Conservation (phyloP, 1,140 invertebrate species). For the Cyclargus thomasi region DNA sequence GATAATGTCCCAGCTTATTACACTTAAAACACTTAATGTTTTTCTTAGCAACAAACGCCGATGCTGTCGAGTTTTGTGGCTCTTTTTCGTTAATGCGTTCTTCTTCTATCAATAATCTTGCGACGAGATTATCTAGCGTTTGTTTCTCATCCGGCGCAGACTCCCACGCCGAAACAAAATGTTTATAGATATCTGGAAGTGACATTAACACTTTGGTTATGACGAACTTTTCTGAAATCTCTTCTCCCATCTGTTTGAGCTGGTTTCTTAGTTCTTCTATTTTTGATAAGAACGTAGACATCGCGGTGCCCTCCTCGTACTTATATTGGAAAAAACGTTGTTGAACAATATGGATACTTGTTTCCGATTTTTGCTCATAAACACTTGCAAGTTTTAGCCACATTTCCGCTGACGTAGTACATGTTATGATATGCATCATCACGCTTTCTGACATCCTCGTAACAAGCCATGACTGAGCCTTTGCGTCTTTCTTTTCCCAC, state of each 20-base stretch:
- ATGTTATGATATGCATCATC: constrained; percentile 39
- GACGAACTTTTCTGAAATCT: constrained; percentile 16
- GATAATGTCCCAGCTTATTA: constrained; percentile 23
- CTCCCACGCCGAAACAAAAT: constrained; percentile 58
- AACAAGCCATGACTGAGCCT: constrained; percentile 19
- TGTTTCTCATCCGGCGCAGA: constrained; percentile 25
- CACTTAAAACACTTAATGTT: constrained; percentile 28
- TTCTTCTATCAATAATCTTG: constrained; percentile 36
- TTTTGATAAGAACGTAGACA: constrained; percentile 8
- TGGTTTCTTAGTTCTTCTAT: constrained; percentile 12
- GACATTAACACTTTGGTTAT: constrained; percentile 16
- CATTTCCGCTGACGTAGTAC: constrained; percentile 43
- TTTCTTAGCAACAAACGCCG: constrained; percentile 14
- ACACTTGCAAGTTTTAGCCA: constrained; percentile 44
- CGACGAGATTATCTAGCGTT: constrained; percentile 39
- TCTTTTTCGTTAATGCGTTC: constrained; percentile 23
- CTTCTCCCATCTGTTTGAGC: constrained; percentile 4
- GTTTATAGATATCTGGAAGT: constrained; percentile 20
- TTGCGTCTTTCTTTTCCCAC: constrained; percentile 20
- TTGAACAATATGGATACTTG: constrained; percentile 31
- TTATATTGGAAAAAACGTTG: constrained; percentile 33
- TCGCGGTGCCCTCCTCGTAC: constrained; percentile 23
- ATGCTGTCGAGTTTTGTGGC: too few species aligned
- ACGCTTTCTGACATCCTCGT: constrained; percentile 25
- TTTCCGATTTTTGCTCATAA: constrained; percentile 53